These are phyloP conservation scores for Cassiopea xamachana DNA, from an alignment of 30 jellyfish, hydroid and myxozoan genomes.

Conservation along the genomic window DNA sequence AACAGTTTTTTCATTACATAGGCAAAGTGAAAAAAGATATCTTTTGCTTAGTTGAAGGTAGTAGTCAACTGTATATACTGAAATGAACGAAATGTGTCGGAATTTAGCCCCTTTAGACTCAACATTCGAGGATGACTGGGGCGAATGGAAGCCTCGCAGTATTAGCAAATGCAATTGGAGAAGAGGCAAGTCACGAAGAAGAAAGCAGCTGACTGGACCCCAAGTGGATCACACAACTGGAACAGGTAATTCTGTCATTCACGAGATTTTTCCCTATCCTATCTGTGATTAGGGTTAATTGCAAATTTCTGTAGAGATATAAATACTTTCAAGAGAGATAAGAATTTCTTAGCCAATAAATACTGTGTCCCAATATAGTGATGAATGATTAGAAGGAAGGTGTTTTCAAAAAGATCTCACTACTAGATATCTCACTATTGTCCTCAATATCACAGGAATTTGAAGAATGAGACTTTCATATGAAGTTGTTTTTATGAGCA, in stretches of 20 bases:
- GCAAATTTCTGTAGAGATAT: neutral
- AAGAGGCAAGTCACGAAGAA: slow-evolving; percentile 55
- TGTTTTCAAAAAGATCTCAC: neutral
- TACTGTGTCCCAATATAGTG: neutral
- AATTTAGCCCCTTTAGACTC: slow-evolving; percentile 37
- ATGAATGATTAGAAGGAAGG: neutral
- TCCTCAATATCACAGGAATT: neutral
- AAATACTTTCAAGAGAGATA: neutral
- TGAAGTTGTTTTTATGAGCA: neutral
- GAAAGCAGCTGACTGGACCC: slow-evolving; percentile 50
- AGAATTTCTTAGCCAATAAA: neutral
- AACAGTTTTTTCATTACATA: no score
- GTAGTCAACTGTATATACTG: neutral
- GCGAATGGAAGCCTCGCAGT: slow-evolving; percentile 69
- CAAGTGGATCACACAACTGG: slow-evolving; percentile 75
- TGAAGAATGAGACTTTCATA: neutral
- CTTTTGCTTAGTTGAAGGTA: neutral
- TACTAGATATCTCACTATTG: neutral
- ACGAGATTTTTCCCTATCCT: neutral
- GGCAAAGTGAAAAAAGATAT: no score
- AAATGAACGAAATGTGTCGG: neutral
- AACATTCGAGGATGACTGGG: slow-evolving; percentile 69
- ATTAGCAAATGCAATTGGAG: slow-evolving; percentile 59
- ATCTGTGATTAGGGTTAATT: neutral
- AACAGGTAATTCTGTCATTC: slow-evolving; percentile 5